Percentiles rank a stretch among this genome's conserved stretches.
These are phyloP conservation scores for Diploptera punctata DNA, from an alignment of 2,888 invertebrate species.

Conservation along the genomic window DNA sequence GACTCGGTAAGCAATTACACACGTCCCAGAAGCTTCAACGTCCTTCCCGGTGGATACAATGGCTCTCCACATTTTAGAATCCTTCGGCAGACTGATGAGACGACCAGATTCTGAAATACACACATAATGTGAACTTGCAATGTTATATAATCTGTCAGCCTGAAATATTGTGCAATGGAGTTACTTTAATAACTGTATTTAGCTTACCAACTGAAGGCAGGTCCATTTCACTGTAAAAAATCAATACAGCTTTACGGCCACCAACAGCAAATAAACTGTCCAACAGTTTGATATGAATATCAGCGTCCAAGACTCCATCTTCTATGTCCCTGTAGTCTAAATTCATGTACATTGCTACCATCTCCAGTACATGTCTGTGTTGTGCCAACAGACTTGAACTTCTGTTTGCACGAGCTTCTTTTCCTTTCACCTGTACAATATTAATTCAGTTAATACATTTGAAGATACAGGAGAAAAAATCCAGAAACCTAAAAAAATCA, in stretches of 20 bases:
- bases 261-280: slow-evolving; percentile 67
- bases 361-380: slow-evolving; percentile 72
- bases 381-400: slow-evolving; percentile 54
- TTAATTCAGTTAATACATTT: not conserved
- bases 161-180: too few relatives aligned
- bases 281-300: slow-evolving; percentile 65
- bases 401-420: slow-evolving; percentile 65
- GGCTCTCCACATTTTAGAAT: slow-evolving; percentile 47
- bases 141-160: too few relatives aligned
- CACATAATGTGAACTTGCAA: not conserved
- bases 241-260: slow-evolving; percentile 56
- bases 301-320: slow-evolving; percentile 75
- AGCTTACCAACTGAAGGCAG: slow-evolving; percentile 68
- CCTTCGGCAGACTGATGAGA: slow-evolving; percentile 42
- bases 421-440: slow-evolving; percentile 64
- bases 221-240: slow-evolving; percentile 53
- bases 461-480: too few relatives aligned
- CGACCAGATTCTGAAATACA: slow-evolving; percentile 65
- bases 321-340: slow-evolving; percentile 63
- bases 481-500: not conserved
- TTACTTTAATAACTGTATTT: too few relatives aligned
- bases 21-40: slow-evolving; percentile 65
- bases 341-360: slow-evolving; percentile 65
- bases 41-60: slow-evolving; percentile 67
- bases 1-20: slow-evolving; percentile 73